These are phyloP conservation scores for Carassius gibelio DNA, from an alignment of 2,113 vertebrate species.

Conservation along the genomic window DNA sequence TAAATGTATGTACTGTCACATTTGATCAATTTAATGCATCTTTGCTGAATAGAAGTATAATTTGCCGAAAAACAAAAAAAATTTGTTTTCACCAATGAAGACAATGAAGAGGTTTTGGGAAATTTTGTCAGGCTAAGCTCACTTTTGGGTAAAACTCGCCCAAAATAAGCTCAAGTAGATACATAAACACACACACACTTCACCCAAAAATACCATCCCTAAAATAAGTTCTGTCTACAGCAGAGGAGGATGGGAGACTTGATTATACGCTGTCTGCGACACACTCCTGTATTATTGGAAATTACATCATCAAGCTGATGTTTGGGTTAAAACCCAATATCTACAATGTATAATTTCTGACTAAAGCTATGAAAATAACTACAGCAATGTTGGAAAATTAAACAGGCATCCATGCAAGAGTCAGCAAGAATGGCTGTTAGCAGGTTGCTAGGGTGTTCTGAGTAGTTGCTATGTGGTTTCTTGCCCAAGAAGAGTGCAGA, in stretches of 20 bases:
- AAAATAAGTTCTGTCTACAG: neutral
- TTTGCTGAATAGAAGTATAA: too few relatives aligned
- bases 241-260: neutral
- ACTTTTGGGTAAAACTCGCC: too few relatives aligned
- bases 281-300: slow-evolving; percentile 14
- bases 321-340: slow-evolving; percentile 6
- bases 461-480: neutral
- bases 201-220: neutral
- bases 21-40: too few relatives aligned
- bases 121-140: too few relatives aligned
- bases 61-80: too few relatives aligned
- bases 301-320: slow-evolving; percentile 18
- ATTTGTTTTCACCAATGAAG: too few relatives aligned
- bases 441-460: slow-evolving; percentile 4
- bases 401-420: neutral
- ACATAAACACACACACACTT: neutral
- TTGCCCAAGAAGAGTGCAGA: neutral
- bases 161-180: neutral
- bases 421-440: neutral
- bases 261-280: neutral
- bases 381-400: slow-evolving; percentile 8
- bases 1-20: too few relatives aligned
- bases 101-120: too few relatives aligned
- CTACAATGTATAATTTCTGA: neutral
- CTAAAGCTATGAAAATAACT: slow-evolving; percentile 13